phyloP scores from a whole-genome alignment of 2,113 vertebrate species.

The Oreotrochilus melanogaster region DNA sequence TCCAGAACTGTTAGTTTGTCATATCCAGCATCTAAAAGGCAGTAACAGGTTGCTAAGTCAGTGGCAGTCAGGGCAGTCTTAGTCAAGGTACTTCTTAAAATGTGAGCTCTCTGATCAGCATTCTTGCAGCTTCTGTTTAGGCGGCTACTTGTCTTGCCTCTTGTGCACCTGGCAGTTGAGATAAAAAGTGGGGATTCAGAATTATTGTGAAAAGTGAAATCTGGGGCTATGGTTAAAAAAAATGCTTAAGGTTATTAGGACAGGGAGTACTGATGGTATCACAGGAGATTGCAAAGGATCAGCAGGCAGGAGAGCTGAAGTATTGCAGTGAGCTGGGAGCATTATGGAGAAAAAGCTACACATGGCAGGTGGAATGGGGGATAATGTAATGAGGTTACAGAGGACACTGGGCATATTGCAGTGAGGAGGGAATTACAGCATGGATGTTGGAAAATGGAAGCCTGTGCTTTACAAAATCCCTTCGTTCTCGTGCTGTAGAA shows the following conservation, averaged over 20 bases:
- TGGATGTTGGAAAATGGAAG: not conserved
- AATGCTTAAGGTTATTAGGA: not conserved
- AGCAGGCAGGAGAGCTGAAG: accelerated
- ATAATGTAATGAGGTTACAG: not conserved
- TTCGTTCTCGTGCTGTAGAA: not conserved
- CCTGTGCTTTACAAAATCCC: not conserved
- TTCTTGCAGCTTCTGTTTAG: not conserved
- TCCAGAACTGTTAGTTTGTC: not conserved
- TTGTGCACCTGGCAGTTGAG: not conserved
- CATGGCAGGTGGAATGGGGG: not conserved
- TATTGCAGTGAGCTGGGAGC: not conserved
- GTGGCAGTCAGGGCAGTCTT: not conserved
- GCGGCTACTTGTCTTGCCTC: not conserved
- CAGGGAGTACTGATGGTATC: not conserved
- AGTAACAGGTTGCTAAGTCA: not conserved
- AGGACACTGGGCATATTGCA: not conserved
- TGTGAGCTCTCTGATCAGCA: not conserved
- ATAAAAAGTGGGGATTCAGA: not conserved
- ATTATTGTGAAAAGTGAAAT: not conserved
- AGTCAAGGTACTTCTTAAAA: not conserved
- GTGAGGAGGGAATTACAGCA: accelerated
- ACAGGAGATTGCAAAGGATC: not conserved
- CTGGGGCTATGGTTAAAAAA: not conserved
- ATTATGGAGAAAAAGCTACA: not conserved
- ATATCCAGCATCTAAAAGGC: not conserved